phyloP scores from a whole-genome alignment of 2,888 invertebrate genomes.

The Euplexia lucipara region DNA sequence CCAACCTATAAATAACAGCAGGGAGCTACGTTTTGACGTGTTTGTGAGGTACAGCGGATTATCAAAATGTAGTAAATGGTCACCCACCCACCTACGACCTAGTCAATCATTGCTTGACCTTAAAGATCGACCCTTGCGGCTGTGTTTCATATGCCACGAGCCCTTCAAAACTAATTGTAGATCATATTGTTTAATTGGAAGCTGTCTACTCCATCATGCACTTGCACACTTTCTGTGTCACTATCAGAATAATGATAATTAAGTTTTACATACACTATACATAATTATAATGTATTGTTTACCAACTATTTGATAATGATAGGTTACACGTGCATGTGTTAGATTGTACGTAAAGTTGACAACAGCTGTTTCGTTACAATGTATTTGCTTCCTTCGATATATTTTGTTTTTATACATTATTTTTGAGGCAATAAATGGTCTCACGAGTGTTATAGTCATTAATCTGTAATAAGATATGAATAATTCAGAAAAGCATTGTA shows the following conservation, averaged over 20 bases:
- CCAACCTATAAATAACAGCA: too few species aligned
- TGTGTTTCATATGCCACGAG: too few species aligned
- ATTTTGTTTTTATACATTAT: neutral
- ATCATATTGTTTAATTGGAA: neutral
- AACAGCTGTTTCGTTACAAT: slow-evolving; percentile 40
- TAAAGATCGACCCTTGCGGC: too few species aligned
- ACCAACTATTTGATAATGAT: slow-evolving; percentile 20
- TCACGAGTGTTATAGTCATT: neutral
- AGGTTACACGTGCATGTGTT: slow-evolving; percentile 46
- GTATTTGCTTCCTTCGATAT: slow-evolving; percentile 10
- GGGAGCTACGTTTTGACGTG: too few species aligned
- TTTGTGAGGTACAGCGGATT: too few species aligned
- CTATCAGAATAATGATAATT: slow-evolving; percentile 24
- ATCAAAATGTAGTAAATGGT: too few species aligned
- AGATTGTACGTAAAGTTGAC: slow-evolving; percentile 31
- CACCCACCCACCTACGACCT: too few species aligned
- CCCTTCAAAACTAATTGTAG: neutral
- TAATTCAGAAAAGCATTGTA: neutral
- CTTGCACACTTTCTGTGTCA: slow-evolving; percentile 8
- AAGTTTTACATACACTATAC: slow-evolving; percentile 5
- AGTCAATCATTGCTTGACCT: too few species aligned
- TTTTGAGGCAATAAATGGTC: neutral
- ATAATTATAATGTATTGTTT: slow-evolving; percentile 34
- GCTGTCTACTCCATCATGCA: neutral
- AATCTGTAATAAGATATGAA: neutral